phyloP scores from a whole-genome alignment of 2,113 vertebrate species.

The Amia ocellicauda region DNA sequence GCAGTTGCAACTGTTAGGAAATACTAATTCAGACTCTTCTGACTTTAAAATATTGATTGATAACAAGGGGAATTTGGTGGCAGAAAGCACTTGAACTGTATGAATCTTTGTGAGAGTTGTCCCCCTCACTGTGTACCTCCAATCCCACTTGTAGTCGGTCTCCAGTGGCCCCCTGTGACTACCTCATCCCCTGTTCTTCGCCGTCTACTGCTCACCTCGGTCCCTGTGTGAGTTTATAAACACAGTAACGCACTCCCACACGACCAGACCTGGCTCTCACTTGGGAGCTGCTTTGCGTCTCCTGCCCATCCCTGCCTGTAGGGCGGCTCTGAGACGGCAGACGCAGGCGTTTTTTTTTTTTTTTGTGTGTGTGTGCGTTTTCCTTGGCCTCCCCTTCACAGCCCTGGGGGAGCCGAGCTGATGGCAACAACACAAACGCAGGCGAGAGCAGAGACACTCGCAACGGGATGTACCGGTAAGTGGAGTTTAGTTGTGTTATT shows the following conservation, averaged over 20 bases:
- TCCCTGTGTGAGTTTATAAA: too few species aligned
- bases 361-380: too few species aligned
- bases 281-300: background rate
- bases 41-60: too few species aligned
- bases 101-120: background rate
- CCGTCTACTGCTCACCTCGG: too few species aligned
- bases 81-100: background rate
- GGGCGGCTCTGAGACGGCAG: background rate
- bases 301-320: constrained; percentile 5
- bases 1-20: too few species aligned
- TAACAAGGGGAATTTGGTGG: background rate
- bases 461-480: background rate
- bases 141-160: too few species aligned
- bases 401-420: background rate
- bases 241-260: background rate
- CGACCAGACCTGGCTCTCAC: too few species aligned
- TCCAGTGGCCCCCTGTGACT: too few species aligned
- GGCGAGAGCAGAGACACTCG: background rate
- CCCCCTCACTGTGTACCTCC: too few species aligned
- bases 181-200: too few species aligned
- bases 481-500: background rate
- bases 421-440: background rate
- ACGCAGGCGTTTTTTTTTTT: too few species aligned
- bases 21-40: too few species aligned
- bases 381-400: background rate